A percentile compares a stretch with the other conserved stretches of the same genome.
Conservation (phyloP, 2,888 invertebrate species). For the Apotomis turbidana region DNA sequence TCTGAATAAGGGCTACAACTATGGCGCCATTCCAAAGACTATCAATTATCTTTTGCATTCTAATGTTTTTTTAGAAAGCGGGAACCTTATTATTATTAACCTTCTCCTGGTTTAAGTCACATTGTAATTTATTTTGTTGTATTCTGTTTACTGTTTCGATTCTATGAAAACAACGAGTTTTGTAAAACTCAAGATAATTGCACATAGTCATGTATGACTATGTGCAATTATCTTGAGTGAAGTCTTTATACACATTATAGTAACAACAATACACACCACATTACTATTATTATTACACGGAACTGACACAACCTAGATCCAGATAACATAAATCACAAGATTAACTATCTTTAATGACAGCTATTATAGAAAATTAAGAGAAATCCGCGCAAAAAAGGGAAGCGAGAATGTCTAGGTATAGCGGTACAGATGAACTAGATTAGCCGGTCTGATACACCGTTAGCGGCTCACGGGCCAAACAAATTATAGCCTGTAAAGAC, state of each 20-base stretch:
- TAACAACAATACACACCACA: too few relatives aligned
- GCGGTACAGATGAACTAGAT: slow-evolving; percentile 77
- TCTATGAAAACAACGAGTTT: background rate
- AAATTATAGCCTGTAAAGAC: slow-evolving; percentile 57
- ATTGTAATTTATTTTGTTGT: background rate
- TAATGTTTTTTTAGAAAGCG: slow-evolving; percentile 30
- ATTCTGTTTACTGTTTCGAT: background rate
- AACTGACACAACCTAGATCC: background rate
- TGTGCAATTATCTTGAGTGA: too few relatives aligned
- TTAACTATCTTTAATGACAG: slow-evolving; percentile 19
- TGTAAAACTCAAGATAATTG: too few relatives aligned
- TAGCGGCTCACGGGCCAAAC: slow-evolving; percentile 70
- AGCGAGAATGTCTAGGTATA: slow-evolving; percentile 66
- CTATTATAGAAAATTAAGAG: slow-evolving; percentile 40
- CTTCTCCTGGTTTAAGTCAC: slow-evolving; percentile 20
- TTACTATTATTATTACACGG: background rate
- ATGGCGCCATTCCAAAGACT: slow-evolving; percentile 17
- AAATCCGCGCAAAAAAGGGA: slow-evolving; percentile 43
- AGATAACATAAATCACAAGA: slow-evolving; percentile 13
- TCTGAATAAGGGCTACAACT: slow-evolving; percentile 31
- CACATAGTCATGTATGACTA: too few relatives aligned
- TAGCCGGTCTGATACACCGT: slow-evolving; percentile 73
- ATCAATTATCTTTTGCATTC: slow-evolving; percentile 31
- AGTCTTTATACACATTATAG: too few relatives aligned
- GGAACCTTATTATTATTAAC: slow-evolving; percentile 31